Conservation (phyloP, 2,888 invertebrate species). For the Callimorpha dominula region DNA sequence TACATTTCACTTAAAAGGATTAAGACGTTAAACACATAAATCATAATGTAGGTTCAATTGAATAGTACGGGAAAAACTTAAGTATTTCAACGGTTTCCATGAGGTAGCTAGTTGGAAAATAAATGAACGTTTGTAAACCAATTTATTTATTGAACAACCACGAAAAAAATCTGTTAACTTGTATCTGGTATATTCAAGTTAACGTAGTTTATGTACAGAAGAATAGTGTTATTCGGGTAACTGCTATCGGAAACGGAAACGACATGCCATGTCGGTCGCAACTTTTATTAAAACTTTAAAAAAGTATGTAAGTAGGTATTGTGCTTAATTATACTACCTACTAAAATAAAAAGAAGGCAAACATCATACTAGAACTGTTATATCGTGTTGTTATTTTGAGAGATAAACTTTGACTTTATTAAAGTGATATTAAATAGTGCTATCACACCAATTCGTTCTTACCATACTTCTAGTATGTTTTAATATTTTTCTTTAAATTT, state of each 20-base stretch:
- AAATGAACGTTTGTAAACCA: background rate
- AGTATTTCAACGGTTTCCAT: background rate
- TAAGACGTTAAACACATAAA: constrained; percentile 17
- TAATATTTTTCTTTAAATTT: too few relatives aligned
- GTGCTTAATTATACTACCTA: background rate
- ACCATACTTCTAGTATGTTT: background rate
- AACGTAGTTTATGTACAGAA: background rate
- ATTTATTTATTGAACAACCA: too few relatives aligned
- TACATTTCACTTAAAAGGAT: constrained; percentile 19
- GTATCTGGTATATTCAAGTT: background rate
- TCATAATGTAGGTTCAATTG: constrained; percentile 2
- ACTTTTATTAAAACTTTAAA: background rate
- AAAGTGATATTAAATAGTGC: background rate
- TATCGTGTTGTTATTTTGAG: background rate
- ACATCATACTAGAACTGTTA: background rate
- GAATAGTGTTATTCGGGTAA: background rate
- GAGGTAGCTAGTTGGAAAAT: background rate
- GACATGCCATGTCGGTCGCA: background rate
- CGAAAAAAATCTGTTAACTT: background rate
- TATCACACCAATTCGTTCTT: background rate
- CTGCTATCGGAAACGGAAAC: constrained; percentile 1
- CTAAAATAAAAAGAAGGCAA: background rate
- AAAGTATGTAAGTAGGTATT: background rate
- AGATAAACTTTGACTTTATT: too few relatives aligned
- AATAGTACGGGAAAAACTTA: background rate